A percentile compares a stretch with the other conserved stretches of the same genome.
Conservation (phyloP, 2,888 invertebrate genomes). For the Nematopogon swammerdamellus region DNA sequence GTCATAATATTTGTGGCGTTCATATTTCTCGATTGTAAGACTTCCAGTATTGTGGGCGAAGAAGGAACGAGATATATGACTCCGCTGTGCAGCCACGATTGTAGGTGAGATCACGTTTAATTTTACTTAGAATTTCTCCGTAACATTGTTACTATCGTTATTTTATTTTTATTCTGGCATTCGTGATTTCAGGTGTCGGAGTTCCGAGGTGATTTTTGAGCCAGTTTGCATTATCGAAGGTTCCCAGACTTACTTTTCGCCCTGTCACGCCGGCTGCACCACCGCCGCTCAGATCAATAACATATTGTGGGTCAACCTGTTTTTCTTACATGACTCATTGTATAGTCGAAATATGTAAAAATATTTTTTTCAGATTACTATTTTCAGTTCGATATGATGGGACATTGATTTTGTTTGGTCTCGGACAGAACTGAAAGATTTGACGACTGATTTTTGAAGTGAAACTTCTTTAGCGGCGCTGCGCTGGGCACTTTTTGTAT, state of each 20-base stretch:
- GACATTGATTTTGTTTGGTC: too few relatives aligned
- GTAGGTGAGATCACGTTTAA: conserved; percentile 34
- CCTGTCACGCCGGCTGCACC: conserved; percentile 71
- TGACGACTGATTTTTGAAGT: too few relatives aligned
- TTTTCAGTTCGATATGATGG: too few relatives aligned
- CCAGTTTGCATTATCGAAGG: conserved; percentile 61
- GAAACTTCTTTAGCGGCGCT: too few relatives aligned
- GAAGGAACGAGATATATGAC: conserved; percentile 30
- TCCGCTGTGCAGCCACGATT: conserved; percentile 52
- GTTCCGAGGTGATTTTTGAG: conserved; percentile 33
- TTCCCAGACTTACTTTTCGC: conserved; percentile 61
- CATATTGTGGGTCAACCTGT: conserved; percentile 19
- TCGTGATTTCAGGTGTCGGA: neutral
- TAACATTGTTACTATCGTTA: conserved; percentile 14
- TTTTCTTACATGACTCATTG: neutral
- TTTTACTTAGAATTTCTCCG: conserved; percentile 23
- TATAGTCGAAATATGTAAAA: conserved; percentile 1
- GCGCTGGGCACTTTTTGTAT: too few relatives aligned
- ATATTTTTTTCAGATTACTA: too few relatives aligned
- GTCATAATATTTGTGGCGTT: conserved; percentile 37
- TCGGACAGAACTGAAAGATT: too few relatives aligned
- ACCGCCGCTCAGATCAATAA: conserved; percentile 31
- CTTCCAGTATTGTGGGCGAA: conserved; percentile 42
- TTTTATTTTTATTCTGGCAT: too few relatives aligned
- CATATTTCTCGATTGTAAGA: conserved; percentile 42